Evolutionary conservation across 2,113 vertebrate genomes (phyloP).

Genomic region (Cynocephalus volans): DNA sequence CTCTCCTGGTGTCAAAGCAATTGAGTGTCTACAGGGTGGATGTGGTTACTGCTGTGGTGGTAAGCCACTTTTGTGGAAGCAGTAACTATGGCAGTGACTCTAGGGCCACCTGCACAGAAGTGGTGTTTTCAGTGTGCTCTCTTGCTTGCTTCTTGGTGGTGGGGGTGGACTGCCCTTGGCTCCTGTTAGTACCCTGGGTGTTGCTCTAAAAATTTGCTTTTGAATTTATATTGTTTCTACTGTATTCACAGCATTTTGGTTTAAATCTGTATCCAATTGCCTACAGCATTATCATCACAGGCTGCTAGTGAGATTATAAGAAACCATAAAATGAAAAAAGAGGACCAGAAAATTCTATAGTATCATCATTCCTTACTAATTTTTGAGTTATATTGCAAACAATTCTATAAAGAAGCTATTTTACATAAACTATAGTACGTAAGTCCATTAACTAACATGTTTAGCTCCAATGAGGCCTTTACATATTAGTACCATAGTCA

Average conservation of each 20-base stretch:
- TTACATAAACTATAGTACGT: background rate
- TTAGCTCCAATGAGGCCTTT: background rate
- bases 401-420: background rate
- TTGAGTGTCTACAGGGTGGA: too few species aligned
- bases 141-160: too few species aligned
- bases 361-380: background rate
- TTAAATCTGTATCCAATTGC: background rate
- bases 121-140: too few species aligned
- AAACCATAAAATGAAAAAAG: background rate
- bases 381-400: background rate
- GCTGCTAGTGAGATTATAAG: background rate
- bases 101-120: too few species aligned
- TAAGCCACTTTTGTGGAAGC: too few species aligned
- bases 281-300: background rate
- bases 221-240: background rate
- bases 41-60: too few species aligned
- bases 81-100: too few species aligned
- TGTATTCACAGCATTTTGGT: background rate
- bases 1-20: too few species aligned
- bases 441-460: background rate
- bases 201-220: background rate
- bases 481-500: background rate
- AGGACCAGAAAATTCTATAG: background rate
- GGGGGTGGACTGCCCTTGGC: too few species aligned
- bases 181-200: too few species aligned